Percentiles rank a stretch among this genome's conserved stretches.
Evolutionary conservation across 2,113 vertebrate species (phyloP).

Genomic region (Stigmatopora argus): DNA sequence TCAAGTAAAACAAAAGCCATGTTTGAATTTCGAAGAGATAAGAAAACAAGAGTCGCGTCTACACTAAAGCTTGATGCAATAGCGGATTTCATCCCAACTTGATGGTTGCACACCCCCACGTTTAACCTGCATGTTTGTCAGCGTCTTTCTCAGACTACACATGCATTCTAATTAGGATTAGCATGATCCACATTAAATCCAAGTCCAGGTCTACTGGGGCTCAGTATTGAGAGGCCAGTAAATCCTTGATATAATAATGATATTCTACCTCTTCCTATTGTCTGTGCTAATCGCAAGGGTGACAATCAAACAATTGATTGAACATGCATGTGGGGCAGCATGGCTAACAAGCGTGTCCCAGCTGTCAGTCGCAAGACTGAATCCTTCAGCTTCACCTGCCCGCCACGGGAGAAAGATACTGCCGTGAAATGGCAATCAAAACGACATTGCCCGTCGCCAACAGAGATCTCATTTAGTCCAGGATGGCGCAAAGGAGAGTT

Average conservation of each 20-base stretch:
- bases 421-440: slow-evolving; percentile 34
- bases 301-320: slow-evolving; percentile 47
- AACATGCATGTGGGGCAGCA: slow-evolving; percentile 34
- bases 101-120: not conserved
- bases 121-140: not conserved
- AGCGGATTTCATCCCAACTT: not conserved
- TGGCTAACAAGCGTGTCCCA: slow-evolving; percentile 32
- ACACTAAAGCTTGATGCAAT: not conserved
- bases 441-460: slow-evolving; percentile 13
- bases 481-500: not conserved
- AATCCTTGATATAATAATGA: slow-evolving; percentile 3
- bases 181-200: slow-evolving; percentile 25
- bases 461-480: slow-evolving; percentile 15
- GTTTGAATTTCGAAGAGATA: not conserved
- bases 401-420: slow-evolving; percentile 53
- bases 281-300: slow-evolving; percentile 25
- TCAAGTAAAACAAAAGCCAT: not conserved
- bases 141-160: slow-evolving; percentile 12
- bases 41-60: not conserved
- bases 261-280: slow-evolving; percentile 16
- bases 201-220: slow-evolving; percentile 8
- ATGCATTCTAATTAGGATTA: slow-evolving; percentile 14
- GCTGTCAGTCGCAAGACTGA: slow-evolving; percentile 51
- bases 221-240: slow-evolving; percentile 3
- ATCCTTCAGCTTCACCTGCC: slow-evolving; percentile 52